Conservation (phyloP, 2,113 vertebrate species). For the Synodontis membranacea region DNA sequence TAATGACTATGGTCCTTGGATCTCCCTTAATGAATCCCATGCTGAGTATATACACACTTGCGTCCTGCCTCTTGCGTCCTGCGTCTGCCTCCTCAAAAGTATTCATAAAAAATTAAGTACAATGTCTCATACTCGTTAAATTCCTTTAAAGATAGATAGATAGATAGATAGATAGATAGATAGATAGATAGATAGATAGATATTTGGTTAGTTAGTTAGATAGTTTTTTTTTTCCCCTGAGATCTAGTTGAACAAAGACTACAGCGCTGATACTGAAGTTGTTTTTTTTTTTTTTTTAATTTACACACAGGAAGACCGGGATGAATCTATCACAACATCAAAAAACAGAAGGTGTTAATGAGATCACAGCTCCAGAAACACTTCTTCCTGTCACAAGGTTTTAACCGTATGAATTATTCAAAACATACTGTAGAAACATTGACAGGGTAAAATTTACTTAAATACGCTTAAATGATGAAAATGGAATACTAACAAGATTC, state of each 20-base stretch:
- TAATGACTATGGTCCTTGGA: background rate
- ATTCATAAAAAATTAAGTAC: too few relatives aligned
- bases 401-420: slow-evolving; percentile 22
- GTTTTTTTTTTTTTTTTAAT: background rate
- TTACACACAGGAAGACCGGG: background rate
- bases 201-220: too few relatives aligned
- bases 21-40: background rate
- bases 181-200: too few relatives aligned
- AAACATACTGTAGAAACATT: background rate
- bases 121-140: too few relatives aligned
- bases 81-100: too few relatives aligned
- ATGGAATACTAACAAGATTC: background rate
- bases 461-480: slow-evolving; percentile 6
- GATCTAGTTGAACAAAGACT: background rate
- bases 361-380: slow-evolving; percentile 27
- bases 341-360: slow-evolving; percentile 21
- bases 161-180: too few relatives aligned
- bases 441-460: background rate
- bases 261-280: background rate
- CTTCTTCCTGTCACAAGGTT: background rate
- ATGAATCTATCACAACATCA: background rate
- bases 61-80: background rate
- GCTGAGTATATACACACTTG: background rate
- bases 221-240: background rate
- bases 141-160: too few relatives aligned